phyloP scores from a whole-genome alignment of 1,140 invertebrate genomes.

The Trachymyrmex cornetzi region DNA sequence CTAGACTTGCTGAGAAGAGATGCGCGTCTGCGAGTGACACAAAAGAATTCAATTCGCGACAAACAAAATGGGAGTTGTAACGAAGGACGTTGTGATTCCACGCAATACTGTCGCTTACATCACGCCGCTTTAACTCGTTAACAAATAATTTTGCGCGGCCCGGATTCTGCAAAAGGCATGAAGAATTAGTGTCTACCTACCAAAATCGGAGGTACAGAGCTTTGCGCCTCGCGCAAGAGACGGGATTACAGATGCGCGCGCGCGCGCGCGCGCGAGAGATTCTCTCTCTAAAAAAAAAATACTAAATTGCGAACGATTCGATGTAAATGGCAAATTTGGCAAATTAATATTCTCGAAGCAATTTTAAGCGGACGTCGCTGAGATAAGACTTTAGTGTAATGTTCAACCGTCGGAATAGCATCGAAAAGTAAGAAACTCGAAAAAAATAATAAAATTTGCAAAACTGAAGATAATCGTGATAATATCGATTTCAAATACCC shows the following conservation, averaged over 20 bases:
- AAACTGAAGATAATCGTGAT: background rate
- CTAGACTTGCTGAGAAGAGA: background rate
- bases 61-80: slow-evolving; percentile 31
- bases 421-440: background rate
- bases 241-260: background rate
- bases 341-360: slow-evolving; percentile 17
- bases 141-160: slow-evolving; percentile 29
- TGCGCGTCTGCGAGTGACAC: slow-evolving; percentile 15
- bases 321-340: background rate
- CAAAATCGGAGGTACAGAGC: slow-evolving; percentile 2
- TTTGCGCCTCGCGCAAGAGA: background rate
- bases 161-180: background rate
- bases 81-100: slow-evolving; percentile 23
- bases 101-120: slow-evolving; percentile 26
- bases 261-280: too few species aligned
- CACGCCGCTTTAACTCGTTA: slow-evolving; percentile 27
- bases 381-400: background rate
- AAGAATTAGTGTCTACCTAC: background rate
- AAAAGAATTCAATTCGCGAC: slow-evolving; percentile 45
- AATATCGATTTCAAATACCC: background rate
- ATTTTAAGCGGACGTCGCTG: background rate
- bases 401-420: background rate
- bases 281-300: background rate
- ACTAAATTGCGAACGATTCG: background rate
- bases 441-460: background rate